A percentile compares a stretch with the other conserved stretches of the same genome.
Conservation (phyloP, 2,797 vertebrate species). For the Argyrosomus regius region DNA sequence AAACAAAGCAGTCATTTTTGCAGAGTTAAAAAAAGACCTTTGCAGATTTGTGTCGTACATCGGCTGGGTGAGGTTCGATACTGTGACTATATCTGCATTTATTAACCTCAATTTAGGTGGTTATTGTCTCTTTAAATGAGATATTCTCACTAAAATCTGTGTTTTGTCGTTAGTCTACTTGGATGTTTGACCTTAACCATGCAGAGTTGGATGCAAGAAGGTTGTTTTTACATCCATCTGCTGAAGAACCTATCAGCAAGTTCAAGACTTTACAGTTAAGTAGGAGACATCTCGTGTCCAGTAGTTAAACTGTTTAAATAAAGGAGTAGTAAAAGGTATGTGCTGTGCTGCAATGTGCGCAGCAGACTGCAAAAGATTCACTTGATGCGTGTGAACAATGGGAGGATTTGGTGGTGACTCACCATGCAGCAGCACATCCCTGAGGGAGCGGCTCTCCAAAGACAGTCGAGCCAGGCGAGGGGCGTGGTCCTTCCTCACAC, state of each 20-base stretch:
- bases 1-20: background rate
- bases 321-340: background rate
- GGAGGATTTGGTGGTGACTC: slow-evolving; percentile 58
- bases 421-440: slow-evolving; percentile 95
- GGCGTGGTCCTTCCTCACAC: slow-evolving; percentile 96
- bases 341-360: background rate
- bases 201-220: background rate
- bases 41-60: background rate
- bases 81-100: background rate
- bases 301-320: background rate
- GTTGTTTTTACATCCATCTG: background rate
- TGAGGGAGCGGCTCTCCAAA: slow-evolving; percentile 95
- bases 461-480: slow-evolving; percentile 95
- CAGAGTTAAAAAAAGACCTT: background rate
- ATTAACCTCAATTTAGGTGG: background rate
- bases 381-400: background rate
- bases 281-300: background rate
- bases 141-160: background rate
- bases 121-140: background rate
- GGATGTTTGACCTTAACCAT: background rate
- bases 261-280: background rate
- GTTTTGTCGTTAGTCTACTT: background rate
- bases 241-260: background rate
- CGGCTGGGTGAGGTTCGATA: background rate
- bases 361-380: background rate